Conservation (phyloP, 1,140 invertebrate genomes). For the Drosophila nebulosa region DNA sequence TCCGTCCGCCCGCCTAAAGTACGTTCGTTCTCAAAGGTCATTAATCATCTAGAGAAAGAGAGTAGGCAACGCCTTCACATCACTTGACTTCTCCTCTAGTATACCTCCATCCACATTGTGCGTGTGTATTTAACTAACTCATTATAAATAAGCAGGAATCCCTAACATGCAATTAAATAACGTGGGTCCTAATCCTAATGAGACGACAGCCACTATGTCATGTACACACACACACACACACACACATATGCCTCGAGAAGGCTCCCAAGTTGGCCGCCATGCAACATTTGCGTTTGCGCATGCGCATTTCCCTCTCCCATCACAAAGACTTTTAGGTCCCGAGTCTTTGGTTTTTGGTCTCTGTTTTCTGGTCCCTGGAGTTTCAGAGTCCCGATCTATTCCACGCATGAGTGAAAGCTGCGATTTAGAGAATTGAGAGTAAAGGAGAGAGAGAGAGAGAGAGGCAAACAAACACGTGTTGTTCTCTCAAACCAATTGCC, state of each 20-base stretch:
- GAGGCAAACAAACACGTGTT: slow-evolving; percentile 59
- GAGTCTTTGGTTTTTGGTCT: too few species aligned
- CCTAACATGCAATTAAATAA: slow-evolving; percentile 78
- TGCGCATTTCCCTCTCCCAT: slow-evolving; percentile 41
- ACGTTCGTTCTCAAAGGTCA: slow-evolving; percentile 35
- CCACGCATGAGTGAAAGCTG: slow-evolving; percentile 75
- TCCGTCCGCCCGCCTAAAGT: slow-evolving; percentile 21
- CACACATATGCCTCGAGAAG: slow-evolving; percentile 2
- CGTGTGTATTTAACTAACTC: slow-evolving; percentile 77
- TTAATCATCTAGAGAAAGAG: slow-evolving; percentile 45
- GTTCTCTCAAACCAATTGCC: slow-evolving; percentile 61
- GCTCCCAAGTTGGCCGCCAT: slow-evolving; percentile 45
- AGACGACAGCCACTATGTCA: slow-evolving; percentile 77
- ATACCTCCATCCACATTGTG: slow-evolving; percentile 18
- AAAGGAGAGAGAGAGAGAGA: neutral
- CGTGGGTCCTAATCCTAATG: slow-evolving; percentile 77
- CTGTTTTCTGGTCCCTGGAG: too few species aligned
- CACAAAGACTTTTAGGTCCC: too few species aligned
- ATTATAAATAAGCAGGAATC: slow-evolving; percentile 76
- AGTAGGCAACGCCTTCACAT: slow-evolving; percentile 15
- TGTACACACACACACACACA: slow-evolving; percentile 31
- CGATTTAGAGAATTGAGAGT: slow-evolving; percentile 52
- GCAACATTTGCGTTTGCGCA: slow-evolving; percentile 75
- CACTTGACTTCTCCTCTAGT: slow-evolving; percentile 9
- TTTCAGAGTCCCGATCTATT: slow-evolving; percentile 6